Base-by-base conservation (phyloP, 2,113 vertebrate species). In the Trachemys scripta region DNA sequence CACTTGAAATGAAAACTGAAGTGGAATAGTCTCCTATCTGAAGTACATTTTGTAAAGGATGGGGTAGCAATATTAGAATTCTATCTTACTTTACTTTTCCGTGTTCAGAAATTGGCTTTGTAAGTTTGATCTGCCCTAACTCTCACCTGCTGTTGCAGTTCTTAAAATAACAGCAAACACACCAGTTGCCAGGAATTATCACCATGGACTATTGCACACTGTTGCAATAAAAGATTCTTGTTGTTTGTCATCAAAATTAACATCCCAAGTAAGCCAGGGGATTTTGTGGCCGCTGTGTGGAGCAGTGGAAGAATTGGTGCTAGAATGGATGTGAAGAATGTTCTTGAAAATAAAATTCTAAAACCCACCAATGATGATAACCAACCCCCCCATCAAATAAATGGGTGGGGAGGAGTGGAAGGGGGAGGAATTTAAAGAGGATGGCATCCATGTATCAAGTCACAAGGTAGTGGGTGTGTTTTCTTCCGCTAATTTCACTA, bases 361-460 rank as follows among this genome's bases (percentile, higher is more conserved):
- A 4, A n/a, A 4, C 2, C 2, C 1, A 6, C 3, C 29, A 69
- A 69, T 17, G 35, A 8, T n/a, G 17, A 69, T 69, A n/a, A 69
- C 62, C 13, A 69, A 69, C 6, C 16, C 27, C 45, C 6, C 16
- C 19, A n/a, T 31, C 62, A 69, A 69, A 69, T n/a, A 69, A 65
- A 69, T 65, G 35, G 16, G 16, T 8, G 8, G 3, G 31, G 45
- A 8, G 35, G 11, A 31, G 5, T 62, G 57, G 2, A 6, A 62
- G 65, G 19, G 65, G 65, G 14, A 19, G 4, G 9, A 72, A 72
- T 38, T 72, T 4, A 72, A 19, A 72, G n/a, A 72, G n/a, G 35
- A 72, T 19, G 6, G 3, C 6, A 22, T 72, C n/a, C 17, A 8
- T 69, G 16, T 22, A 19, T 72, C n/a, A 72, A 20, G 65, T n/a